Evolutionary conservation across 2,113 vertebrate genomes (phyloP).

Genomic region (Callipepla squamata): DNA sequence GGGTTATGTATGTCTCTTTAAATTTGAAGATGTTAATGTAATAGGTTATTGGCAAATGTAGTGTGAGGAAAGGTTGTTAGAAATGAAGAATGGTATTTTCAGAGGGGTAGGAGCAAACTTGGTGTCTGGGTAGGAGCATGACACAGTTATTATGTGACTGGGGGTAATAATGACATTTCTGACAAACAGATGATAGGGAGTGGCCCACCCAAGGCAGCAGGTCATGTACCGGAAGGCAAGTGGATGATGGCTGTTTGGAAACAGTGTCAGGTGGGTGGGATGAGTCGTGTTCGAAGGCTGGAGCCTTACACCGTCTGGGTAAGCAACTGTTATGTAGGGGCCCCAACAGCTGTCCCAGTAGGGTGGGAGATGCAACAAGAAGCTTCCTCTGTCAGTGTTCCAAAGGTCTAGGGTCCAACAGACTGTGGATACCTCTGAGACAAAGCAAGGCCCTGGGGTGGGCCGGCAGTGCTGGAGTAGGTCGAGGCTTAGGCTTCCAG

Average conservation of each 20-base stretch:
- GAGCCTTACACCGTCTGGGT: too few relatives aligned
- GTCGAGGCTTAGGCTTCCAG: not conserved
- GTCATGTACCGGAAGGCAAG: not conserved
- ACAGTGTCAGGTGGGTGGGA: too few relatives aligned
- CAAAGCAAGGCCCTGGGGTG: not conserved
- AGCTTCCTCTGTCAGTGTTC: not conserved
- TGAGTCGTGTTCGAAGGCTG: not conserved
- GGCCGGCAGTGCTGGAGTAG: too few relatives aligned
- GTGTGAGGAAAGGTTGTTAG: fast-evolving
- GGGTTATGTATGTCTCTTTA: fast-evolving
- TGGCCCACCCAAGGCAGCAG: fast-evolving
- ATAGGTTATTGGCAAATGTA: not conserved
- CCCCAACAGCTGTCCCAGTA: not conserved
- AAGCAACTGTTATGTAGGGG: not conserved
- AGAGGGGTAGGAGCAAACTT: not conserved
- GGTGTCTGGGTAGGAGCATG: fast-evolving
- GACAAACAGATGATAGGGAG: not conserved
- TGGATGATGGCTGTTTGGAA: not conserved
- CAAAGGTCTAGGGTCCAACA: too few relatives aligned
- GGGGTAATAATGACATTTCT: not conserved
- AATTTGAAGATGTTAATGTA: too few relatives aligned
- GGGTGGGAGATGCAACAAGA: not conserved
- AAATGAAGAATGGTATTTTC: not conserved
- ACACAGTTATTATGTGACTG: fast-evolving
- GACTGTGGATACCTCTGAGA: not conserved